A percentile compares a stretch with the other conserved stretches of the same genome.
Conservation (phyloP, 2,797 vertebrate genomes). For the Neosilurus mollespiculum region DNA sequence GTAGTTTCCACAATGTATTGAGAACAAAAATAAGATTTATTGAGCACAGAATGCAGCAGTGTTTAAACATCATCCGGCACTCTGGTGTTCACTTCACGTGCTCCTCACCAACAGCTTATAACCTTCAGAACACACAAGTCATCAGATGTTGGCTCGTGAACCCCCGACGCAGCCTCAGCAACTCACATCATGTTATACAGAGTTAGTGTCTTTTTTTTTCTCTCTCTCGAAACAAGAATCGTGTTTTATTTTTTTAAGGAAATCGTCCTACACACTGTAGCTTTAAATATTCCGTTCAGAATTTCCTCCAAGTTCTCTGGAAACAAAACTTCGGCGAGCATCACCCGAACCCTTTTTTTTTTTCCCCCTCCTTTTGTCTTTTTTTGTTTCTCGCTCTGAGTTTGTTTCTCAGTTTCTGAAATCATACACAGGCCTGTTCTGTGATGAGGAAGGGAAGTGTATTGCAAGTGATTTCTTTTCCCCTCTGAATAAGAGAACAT, state of each 20-base stretch:
- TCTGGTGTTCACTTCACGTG: neutral
- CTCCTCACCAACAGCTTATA: neutral
- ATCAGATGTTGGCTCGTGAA: neutral
- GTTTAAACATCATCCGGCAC: neutral
- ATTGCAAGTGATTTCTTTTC: neutral
- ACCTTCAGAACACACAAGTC: neutral
- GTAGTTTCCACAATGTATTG: neutral
- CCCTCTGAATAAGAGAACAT: neutral
- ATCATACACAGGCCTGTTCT: neutral
- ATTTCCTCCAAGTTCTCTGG: neutral
- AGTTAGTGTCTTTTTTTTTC: neutral
- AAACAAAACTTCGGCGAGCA: neutral
- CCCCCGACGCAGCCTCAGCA: neutral
- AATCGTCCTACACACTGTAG: neutral
- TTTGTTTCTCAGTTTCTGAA: neutral
- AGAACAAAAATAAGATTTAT: neutral
- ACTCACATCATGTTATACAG: neutral
- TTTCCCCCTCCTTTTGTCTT: neutral
- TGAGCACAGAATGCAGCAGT: neutral
- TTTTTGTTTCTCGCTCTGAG: neutral
- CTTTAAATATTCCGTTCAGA: neutral
- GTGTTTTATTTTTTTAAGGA: constrained; percentile 11
- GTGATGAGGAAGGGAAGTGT: neutral
- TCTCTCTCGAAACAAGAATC: neutral
- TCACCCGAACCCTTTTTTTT: constrained; percentile 2